Conservation (phyloP, 2,797 vertebrate species). For the Poeciliopsis presidionis region DNA sequence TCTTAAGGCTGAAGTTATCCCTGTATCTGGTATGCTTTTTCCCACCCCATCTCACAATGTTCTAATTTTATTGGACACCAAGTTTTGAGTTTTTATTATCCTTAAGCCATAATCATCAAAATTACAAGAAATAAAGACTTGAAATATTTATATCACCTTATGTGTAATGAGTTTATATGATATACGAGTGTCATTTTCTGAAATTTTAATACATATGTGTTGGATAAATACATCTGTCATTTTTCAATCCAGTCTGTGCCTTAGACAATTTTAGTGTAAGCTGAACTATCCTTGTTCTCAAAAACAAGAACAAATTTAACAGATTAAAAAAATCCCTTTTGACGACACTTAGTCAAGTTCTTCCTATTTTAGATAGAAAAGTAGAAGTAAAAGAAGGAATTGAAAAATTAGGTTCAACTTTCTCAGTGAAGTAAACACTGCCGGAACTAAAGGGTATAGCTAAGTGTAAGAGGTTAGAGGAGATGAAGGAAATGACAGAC, state of each 20-base stretch:
- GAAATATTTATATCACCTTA: background rate
- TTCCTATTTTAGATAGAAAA: background rate
- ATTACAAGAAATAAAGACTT: too few species aligned
- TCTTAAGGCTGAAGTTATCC: background rate
- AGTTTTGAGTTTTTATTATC: background rate
- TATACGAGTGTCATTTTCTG: background rate
- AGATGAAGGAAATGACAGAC: conserved; percentile 17
- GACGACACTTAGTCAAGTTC: background rate
- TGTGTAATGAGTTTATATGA: background rate
- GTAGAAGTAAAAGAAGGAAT: conserved; percentile 28
- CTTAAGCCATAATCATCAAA: too few species aligned
- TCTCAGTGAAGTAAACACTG: background rate
- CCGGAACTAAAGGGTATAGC: background rate
- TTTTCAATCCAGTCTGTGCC: background rate
- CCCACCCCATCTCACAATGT: background rate
- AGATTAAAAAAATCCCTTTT: background rate
- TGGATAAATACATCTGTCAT: background rate
- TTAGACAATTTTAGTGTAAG: background rate
- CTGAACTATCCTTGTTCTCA: background rate
- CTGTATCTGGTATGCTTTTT: background rate
- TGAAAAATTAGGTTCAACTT: background rate
- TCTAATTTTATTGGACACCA: background rate
- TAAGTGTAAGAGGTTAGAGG: background rate
- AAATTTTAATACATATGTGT: background rate
- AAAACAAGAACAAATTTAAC: background rate